These are phyloP conservation scores for Rhinopomastus cyanomelas DNA, from an alignment of 2,113 vertebrate species.

Conservation along the genomic window DNA sequence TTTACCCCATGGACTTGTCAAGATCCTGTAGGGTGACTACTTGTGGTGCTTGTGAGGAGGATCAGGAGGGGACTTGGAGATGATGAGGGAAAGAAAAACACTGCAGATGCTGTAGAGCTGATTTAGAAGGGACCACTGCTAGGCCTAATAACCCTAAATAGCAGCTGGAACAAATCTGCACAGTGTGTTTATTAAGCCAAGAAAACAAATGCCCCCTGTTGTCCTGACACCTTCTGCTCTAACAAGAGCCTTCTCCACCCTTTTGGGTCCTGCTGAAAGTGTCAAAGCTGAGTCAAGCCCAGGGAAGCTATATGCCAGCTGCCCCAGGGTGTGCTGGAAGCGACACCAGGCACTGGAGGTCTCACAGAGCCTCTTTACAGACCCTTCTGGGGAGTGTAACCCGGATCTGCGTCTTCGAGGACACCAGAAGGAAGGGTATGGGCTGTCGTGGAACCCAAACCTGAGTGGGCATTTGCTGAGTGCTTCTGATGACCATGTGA, in stretches of 20 bases:
- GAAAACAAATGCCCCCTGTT: background rate
- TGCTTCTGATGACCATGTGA: conserved; percentile 96
- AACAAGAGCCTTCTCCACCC: no score
- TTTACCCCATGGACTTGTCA: accelerated
- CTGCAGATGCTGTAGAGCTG: background rate
- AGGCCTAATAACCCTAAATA: background rate
- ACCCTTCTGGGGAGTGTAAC: conserved; percentile 96
- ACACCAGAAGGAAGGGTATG: conserved; percentile 98
- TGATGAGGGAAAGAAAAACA: background rate
- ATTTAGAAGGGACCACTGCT: background rate
- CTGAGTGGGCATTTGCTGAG: conserved; percentile 95
- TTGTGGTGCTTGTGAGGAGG: background rate
- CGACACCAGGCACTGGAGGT: background rate
- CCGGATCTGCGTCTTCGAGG: conserved; percentile 94
- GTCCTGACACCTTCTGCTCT: background rate
- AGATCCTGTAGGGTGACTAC: accelerated
- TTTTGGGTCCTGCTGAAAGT: no score
- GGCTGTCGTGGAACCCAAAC: conserved; percentile 97
- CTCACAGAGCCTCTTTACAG: conserved; percentile 56
- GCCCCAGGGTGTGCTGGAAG: background rate
- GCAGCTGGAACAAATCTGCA: background rate
- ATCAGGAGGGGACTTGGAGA: background rate
- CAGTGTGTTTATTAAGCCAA: background rate
- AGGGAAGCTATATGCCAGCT: background rate
- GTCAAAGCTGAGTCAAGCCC: background rate